phyloP scores from a whole-genome alignment of 2,797 vertebrate genomes.

The Poecilia gillii region DNA sequence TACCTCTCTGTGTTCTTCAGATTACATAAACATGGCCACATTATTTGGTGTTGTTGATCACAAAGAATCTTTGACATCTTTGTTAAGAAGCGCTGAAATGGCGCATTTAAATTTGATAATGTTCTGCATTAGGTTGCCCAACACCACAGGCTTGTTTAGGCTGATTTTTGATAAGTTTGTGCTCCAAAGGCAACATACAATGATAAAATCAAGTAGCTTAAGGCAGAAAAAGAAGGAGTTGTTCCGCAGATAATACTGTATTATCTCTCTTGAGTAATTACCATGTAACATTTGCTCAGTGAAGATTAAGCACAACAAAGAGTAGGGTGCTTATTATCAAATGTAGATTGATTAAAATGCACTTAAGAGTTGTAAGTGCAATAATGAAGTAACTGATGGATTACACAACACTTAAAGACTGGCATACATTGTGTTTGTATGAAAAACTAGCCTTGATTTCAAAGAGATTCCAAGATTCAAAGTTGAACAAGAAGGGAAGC shows the following conservation, averaged over 20 bases:
- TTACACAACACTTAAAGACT: background rate
- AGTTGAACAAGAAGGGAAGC: background rate
- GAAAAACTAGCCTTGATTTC: background rate
- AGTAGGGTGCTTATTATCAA: background rate
- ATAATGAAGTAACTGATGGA: background rate
- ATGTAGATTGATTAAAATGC: background rate
- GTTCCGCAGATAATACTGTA: background rate
- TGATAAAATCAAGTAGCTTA: slow-evolving; percentile 11
- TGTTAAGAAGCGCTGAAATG: background rate
- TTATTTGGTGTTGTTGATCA: background rate
- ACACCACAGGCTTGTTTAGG: background rate
- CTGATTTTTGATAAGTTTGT: background rate
- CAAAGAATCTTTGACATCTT: background rate
- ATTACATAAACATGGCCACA: background rate
- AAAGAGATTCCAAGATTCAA: background rate
- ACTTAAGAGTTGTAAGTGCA: background rate
- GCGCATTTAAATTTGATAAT: background rate
- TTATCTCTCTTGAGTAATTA: background rate
- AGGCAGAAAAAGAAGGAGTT: background rate
- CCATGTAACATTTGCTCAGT: background rate
- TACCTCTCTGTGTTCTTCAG: background rate
- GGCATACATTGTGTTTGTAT: background rate
- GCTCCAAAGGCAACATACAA: background rate
- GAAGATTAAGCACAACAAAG: background rate
- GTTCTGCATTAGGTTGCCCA: background rate